Evolutionary conservation across 2,113 vertebrate species (phyloP).

Genomic region (Poecilia latipinna): DNA sequence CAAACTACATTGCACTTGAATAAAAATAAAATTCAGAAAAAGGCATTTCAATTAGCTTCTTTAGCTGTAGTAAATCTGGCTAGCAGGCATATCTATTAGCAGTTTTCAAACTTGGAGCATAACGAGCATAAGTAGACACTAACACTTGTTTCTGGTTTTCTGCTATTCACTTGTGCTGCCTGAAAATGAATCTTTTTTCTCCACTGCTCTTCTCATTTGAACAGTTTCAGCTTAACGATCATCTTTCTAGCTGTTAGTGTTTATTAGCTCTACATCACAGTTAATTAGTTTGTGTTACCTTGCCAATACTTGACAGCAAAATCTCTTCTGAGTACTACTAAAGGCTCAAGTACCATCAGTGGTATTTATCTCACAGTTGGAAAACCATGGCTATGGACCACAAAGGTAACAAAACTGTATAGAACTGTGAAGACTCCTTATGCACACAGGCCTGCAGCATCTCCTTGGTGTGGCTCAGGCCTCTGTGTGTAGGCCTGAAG

Average conservation of each 20-base stretch:
- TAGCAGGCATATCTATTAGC: background rate
- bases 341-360: background rate
- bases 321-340: background rate
- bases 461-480: background rate
- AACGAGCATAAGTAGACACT: background rate
- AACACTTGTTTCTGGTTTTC: background rate
- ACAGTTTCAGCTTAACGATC: background rate
- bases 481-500: too few species aligned
- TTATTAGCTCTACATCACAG: background rate
- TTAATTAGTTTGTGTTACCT: background rate
- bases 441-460: background rate
- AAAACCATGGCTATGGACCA: background rate
- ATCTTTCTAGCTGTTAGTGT: background rate
- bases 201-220: background rate
- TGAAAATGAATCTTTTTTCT: background rate
- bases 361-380: background rate
- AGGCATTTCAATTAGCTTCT: background rate
- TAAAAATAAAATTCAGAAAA: background rate
- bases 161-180: background rate
- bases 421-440: background rate
- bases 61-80: background rate
- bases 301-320: background rate
- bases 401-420: background rate
- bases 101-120: background rate
- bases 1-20: background rate